Base-by-base conservation (phyloP, 2,888 invertebrate genomes). In the Elgonia sp. region DNA sequence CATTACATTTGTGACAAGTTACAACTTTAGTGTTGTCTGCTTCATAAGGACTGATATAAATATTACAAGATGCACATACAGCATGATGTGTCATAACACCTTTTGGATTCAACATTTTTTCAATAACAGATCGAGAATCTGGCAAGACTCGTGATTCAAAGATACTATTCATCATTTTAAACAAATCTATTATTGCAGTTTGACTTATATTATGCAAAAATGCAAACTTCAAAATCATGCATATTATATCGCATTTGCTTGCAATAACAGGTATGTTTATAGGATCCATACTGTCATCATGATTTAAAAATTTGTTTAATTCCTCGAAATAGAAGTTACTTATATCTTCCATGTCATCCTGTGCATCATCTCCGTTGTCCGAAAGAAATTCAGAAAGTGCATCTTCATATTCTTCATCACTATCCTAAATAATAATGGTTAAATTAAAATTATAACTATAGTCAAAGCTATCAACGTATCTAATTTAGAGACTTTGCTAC, bases 101-200 rank as follows among this genome's bases (percentile, higher is more conserved):
- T 40, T 69, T 50, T 14, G 77, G 62, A 63, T 88, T 83, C 40
- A 70, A 89, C 14, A 89, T 50, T 84, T 88, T 50, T n/a, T 88
- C 88, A 9, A 89, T 70, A 14, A 63, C 9, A 42, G 84, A 75
- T 37, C 86, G 84, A 6, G 73, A 57, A 20, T 84, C 77, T 12
- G 84, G 89, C 12, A 81, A 63, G 2, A 88, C 69, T 2, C 63
- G 20, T 0, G 16, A 16, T 55, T 82, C 18, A 62, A 89, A 83
- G 21, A 88, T 86, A 46, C 46, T 57, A 65, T 87, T 89, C 0
- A 89, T 21, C 76, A 89, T 55, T 65, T 76, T 75, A 20, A 84
- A 79, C 46, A 89, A 72, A 86, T 89, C 84, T 7, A 86, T 70
- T 39, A 83, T 46, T 42, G 77, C 87, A 16, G 37, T 72, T 79